A percentile compares a stretch with the other conserved stretches of the same genome.
Evolutionary conservation across 2,113 vertebrate genomes (phyloP).

Genomic region (Dicrurus megarhynchus): DNA sequence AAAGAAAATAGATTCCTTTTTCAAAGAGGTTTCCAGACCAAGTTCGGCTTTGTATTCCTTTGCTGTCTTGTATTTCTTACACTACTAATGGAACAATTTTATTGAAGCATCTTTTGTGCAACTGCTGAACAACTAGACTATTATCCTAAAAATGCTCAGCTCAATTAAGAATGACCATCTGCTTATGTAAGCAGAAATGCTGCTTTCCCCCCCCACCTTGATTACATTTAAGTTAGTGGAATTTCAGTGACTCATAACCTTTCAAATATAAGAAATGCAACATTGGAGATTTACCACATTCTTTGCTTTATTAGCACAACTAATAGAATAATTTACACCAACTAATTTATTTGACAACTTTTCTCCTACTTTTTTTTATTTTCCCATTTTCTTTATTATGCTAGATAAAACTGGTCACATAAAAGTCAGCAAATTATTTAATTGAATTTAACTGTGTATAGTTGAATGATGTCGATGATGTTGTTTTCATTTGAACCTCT

Average conservation of each 20-base stretch:
- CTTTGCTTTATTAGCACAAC: background rate
- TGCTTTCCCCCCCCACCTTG: rapidly evolving
- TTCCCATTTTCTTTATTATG: background rate
- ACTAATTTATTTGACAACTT: background rate
- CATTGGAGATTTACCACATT: background rate
- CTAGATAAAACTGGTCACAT: background rate
- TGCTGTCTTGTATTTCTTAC: background rate
- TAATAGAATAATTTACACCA: background rate
- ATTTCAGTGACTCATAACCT: background rate
- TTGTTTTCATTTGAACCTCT: conserved; percentile 2
- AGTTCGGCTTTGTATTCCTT: background rate
- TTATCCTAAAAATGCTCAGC: background rate
- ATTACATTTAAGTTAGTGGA: background rate
- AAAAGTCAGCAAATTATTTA: conserved; percentile 11
- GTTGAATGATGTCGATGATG: background rate
- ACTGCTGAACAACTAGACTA: background rate
- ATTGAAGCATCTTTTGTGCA: background rate
- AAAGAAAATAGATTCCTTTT: background rate
- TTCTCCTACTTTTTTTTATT: background rate
- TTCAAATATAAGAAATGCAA: background rate
- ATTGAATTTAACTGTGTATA: background rate
- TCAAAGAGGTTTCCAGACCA: background rate
- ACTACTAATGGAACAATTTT: background rate
- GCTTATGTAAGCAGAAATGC: background rate
- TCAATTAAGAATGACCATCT: background rate